phyloP scores from a whole-genome alignment of 2,888 invertebrate genomes.

The Pyralis farinalis region DNA sequence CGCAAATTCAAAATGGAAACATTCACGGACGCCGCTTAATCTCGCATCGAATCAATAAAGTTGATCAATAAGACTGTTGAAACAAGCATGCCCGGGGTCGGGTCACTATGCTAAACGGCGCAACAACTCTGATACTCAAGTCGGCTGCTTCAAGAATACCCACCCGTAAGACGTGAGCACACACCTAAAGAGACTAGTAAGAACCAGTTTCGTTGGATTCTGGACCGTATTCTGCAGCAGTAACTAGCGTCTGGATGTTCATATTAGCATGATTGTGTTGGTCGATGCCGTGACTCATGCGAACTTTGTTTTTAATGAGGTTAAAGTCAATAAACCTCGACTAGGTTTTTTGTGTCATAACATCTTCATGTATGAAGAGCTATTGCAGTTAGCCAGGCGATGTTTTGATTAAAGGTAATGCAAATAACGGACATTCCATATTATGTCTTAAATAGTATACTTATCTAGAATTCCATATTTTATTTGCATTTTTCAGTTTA shows the following conservation, averaged over 20 bases:
- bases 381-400: conserved; percentile 6
- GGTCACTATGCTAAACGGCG: conserved; percentile 65
- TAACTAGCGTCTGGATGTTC: conserved; percentile 29
- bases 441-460: too few species aligned
- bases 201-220: conserved; percentile 33
- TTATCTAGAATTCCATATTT: conserved; percentile 1
- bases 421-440: too few species aligned
- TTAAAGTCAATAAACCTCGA: conserved; percentile 47
- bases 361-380: conserved; percentile 9
- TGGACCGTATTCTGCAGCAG: conserved; percentile 34
- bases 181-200: conserved; percentile 24
- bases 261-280: conserved; percentile 33
- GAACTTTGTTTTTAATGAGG: conserved; percentile 45
- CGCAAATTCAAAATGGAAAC: conserved; percentile 66
- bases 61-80: conserved; percentile 37
- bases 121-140: conserved; percentile 49
- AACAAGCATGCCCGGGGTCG: conserved; percentile 52
- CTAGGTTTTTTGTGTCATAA: conserved; percentile 27
- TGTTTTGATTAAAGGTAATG: conserved; percentile 7
- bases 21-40: conserved; percentile 65
- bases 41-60: conserved; percentile 66
- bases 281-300: conserved; percentile 44
- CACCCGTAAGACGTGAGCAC: conserved; percentile 37
- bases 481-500: not conserved
- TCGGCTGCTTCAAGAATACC: conserved; percentile 17